These are phyloP conservation scores for Megatriorchis doriae DNA, from an alignment of 2,113 vertebrate species.

Conservation along the genomic window DNA sequence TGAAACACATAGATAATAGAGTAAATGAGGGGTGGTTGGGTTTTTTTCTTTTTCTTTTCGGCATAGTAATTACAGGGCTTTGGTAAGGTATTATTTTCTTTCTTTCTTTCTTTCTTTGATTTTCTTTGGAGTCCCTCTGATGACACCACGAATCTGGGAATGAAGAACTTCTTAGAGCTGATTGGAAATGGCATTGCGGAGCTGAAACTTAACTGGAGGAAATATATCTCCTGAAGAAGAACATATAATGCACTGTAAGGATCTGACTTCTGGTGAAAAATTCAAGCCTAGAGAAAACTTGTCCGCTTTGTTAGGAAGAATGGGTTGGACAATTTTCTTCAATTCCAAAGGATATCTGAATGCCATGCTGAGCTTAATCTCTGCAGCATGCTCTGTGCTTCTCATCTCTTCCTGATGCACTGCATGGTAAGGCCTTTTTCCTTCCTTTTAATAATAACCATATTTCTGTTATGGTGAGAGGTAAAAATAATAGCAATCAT, in stretches of 20 bases:
- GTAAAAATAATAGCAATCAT: neutral
- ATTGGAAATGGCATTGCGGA: conserved; percentile 78
- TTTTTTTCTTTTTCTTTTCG: neutral
- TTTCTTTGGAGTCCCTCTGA: conserved; percentile 63
- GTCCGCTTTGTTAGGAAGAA: conserved; percentile 69
- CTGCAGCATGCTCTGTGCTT: conserved; percentile 85
- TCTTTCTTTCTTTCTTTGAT: conserved; percentile 43
- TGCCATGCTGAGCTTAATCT: conserved; percentile 73
- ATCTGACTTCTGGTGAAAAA: conserved; percentile 72
- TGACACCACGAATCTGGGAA: conserved; percentile 67
- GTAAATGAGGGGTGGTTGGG: neutral
- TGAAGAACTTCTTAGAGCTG: conserved; percentile 77
- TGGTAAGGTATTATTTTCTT: conserved; percentile 39
- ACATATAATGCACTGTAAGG: conserved; percentile 69
- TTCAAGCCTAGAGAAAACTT: conserved; percentile 72
- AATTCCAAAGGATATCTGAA: conserved; percentile 69
- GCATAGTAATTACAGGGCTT: conserved; percentile 1
- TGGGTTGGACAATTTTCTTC: conserved; percentile 72
- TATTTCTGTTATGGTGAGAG: neutral
- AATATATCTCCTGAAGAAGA: conserved; percentile 73
- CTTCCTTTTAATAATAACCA: conserved; percentile 25
- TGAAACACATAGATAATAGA: neutral
- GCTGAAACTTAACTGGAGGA: conserved; percentile 81
- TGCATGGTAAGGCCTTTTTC: conserved; percentile 85
- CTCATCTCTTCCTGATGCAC: conserved; percentile 92